Evolutionary conservation across 2,797 vertebrate genomes (phyloP).

Genomic region (Protosalanx chinensis): DNA sequence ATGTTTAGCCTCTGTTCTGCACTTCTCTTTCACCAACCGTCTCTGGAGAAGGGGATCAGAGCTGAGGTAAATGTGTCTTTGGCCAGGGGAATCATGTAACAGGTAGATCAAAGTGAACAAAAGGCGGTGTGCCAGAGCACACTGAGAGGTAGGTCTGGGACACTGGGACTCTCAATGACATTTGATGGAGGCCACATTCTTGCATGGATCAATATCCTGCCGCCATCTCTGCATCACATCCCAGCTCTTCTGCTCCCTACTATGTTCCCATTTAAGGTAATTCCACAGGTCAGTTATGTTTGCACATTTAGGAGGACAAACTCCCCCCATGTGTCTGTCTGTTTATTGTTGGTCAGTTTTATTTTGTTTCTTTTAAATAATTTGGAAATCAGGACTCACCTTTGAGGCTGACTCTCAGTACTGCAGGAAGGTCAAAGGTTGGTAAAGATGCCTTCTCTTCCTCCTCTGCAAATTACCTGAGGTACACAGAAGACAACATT

Average conservation of each 20-base stretch:
- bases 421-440: constrained; percentile 16
- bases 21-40: no score
- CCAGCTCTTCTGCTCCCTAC: neutral
- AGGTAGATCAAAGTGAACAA: constrained; percentile 2
- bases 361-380: no score
- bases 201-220: constrained; percentile 7
- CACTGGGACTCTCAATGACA: constrained; percentile 5
- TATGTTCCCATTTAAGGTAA: neutral
- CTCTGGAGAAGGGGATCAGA: neutral
- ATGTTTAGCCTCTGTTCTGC: no score
- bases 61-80: constrained; percentile 6
- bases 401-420: constrained; percentile 24
- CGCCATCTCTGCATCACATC: neutral
- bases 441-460: constrained; percentile 10
- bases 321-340: neutral
- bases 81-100: neutral
- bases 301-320: neutral
- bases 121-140: neutral
- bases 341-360: constrained; percentile 1
- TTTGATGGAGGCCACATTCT: constrained; percentile 8
- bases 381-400: constrained; percentile 18
- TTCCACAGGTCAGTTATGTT: neutral
- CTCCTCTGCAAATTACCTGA: constrained; percentile 25
- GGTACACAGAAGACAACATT: constrained; percentile 3
- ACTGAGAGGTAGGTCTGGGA: neutral